Evolutionary conservation across 2,797 vertebrate genomes (phyloP).

Genomic region (Epinephelus malabaricus): DNA sequence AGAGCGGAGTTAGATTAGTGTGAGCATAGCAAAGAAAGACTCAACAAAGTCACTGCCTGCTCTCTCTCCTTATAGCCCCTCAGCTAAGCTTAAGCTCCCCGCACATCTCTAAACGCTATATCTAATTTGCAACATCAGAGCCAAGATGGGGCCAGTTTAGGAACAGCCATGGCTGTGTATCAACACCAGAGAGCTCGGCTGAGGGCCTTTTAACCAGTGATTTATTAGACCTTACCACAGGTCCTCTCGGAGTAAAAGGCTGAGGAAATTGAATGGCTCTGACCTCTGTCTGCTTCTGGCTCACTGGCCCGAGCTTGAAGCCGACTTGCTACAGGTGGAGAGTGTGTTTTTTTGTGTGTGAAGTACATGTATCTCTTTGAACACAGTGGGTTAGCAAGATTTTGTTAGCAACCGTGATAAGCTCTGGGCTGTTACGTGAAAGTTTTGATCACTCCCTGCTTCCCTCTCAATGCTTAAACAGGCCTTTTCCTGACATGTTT

Average conservation of each 20-base stretch:
- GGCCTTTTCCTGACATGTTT: conserved; percentile 14
- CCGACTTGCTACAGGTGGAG: conserved; percentile 26
- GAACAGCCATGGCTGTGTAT: conserved; percentile 47
- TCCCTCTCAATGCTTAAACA: neutral
- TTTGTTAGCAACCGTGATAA: conserved; percentile 6
- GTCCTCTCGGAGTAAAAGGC: conserved; percentile 49
- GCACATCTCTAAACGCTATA: conserved; percentile 54
- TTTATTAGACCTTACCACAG: conserved; percentile 67
- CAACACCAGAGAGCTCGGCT: conserved; percentile 43
- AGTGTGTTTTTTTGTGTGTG: neutral
- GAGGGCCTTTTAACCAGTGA: conserved; percentile 63
- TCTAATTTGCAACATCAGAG: conserved; percentile 67
- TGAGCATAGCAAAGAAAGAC: conserved; percentile 22
- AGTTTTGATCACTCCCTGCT: conserved; percentile 26
- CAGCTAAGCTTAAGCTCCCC: conserved; percentile 53
- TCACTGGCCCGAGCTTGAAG: conserved; percentile 12
- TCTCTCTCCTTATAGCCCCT: conserved; percentile 25
- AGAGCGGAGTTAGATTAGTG: conserved; percentile 20
- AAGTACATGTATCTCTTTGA: conserved; percentile 28
- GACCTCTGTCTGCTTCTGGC: conserved; percentile 58
- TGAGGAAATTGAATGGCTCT: conserved; percentile 68
- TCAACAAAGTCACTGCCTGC: conserved; percentile 23
- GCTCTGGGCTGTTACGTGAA: conserved; percentile 16
- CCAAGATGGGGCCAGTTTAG: conserved; percentile 37
- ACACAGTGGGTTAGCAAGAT: conserved; percentile 8